Percentiles rank a stretch among this genome's conserved stretches.
Conservation (phyloP, 1,140 invertebrate species). For the Scaptomyza montana region DNA sequence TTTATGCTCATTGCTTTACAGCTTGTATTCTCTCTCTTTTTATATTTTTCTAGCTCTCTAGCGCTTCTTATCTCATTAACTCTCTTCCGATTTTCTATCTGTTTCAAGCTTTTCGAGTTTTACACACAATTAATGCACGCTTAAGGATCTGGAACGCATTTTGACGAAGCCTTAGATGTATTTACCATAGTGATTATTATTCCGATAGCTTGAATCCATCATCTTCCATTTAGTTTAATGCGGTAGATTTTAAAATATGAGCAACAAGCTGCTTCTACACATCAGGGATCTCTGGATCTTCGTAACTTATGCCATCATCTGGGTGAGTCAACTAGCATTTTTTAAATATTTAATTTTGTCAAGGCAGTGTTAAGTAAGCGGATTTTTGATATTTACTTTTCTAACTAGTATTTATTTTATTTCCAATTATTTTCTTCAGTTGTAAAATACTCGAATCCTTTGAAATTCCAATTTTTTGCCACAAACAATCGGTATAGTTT, state of each 20-base stretch:
- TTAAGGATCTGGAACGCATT: slow-evolving; percentile 23
- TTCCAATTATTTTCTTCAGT: too few species aligned
- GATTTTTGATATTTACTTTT: too few species aligned
- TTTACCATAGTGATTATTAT: background rate
- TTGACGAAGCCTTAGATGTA: background rate
- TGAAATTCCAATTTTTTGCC: background rate
- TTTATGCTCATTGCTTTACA: slow-evolving; percentile 35
- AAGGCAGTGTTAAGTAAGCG: too few species aligned
- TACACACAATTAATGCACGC: slow-evolving; percentile 15
- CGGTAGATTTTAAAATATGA: too few species aligned
- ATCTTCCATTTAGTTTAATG: too few species aligned
- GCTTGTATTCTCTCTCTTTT: background rate
- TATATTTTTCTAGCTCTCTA: background rate
- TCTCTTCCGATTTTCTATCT: background rate
- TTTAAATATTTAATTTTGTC: too few species aligned
- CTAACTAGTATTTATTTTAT: too few species aligned
- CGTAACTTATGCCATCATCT: too few species aligned
- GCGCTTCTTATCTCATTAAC: slow-evolving; percentile 11
- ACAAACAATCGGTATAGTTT: slow-evolving; percentile 12
- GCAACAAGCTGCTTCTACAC: too few species aligned
- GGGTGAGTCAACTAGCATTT: too few species aligned
- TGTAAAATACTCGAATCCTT: background rate
- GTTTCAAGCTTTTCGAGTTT: slow-evolving; percentile 7
- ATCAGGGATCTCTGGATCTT: too few species aligned
- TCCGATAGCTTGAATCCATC: background rate